These are phyloP conservation scores for Scolopax rusticola DNA, from an alignment of 2,797 vertebrate genomes.

Conservation along the genomic window DNA sequence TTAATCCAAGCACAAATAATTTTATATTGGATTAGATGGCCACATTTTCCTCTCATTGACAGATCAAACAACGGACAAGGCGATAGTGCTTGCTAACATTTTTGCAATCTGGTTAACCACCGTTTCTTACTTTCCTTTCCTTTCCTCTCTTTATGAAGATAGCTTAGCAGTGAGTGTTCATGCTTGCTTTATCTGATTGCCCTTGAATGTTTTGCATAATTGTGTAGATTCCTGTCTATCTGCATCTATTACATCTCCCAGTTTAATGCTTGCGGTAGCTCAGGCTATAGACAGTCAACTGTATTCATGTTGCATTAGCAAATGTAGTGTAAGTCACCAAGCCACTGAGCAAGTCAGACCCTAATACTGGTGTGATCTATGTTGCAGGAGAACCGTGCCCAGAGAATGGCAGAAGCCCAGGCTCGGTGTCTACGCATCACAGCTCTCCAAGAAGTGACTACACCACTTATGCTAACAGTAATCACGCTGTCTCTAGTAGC, in stretches of 20 bases:
- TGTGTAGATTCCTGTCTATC: slow-evolving; percentile 42
- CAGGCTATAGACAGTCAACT: neutral
- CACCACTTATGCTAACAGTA: slow-evolving; percentile 87
- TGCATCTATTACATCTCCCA: slow-evolving; percentile 26
- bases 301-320: neutral
- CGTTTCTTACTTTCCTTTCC: neutral
- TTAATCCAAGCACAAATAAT: slow-evolving; percentile 52
- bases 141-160: neutral
- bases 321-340: neutral
- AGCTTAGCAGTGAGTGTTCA: neutral
- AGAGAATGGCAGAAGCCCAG: slow-evolving; percentile 95
- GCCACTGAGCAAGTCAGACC: neutral
- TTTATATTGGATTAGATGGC: slow-evolving; percentile 62
- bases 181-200: slow-evolving; percentile 42
- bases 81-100: neutral
- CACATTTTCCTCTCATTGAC: slow-evolving; percentile 32
- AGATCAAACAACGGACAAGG: slow-evolving; percentile 42
- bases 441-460: slow-evolving; percentile 97
- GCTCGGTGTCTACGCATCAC: slow-evolving; percentile 94
- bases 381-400: slow-evolving; percentile 90
- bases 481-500: slow-evolving; percentile 78
- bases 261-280: neutral
- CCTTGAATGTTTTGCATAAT: slow-evolving; percentile 1
- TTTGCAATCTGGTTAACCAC: slow-evolving; percentile 1
- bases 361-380: slow-evolving; percentile 17